A percentile compares a stretch with the other conserved stretches of the same genome.
Conservation (phyloP, 2,113 vertebrate genomes). For the Xenus cinereus region DNA sequence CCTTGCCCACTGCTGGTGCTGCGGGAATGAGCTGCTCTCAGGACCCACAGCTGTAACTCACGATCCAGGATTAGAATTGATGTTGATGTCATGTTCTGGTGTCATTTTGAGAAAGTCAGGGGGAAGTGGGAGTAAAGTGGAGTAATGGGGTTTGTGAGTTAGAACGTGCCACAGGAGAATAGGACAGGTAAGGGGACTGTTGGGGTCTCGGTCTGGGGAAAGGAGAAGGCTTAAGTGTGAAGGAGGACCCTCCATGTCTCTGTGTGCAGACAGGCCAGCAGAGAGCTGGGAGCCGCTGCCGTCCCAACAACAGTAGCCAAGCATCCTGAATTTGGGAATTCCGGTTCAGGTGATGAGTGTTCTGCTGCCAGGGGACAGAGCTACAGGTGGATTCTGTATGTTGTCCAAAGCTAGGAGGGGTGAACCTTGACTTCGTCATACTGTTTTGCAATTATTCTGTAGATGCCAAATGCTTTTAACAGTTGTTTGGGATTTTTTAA, state of each 20-base stretch:
- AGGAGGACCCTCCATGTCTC: not conserved
- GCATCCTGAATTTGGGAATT: not conserved
- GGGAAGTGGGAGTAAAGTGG: not conserved
- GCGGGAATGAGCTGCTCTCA: not conserved
- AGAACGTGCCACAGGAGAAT: not conserved
- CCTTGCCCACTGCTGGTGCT: not conserved
- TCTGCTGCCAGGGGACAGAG: not conserved
- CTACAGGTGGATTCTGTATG: rapidly evolving
- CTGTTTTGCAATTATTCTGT: not conserved
- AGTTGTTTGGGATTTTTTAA: not conserved
- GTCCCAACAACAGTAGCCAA: not conserved
- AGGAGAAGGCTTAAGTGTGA: not conserved
- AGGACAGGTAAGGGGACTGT: not conserved
- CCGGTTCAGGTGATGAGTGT: not conserved
- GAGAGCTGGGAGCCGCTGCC: not conserved
- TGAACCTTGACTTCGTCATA: not conserved
- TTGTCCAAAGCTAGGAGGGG: not conserved
- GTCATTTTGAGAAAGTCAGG: not conserved
- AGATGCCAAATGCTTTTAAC: not conserved
- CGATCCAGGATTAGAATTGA: not conserved
- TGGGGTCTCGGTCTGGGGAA: not conserved
- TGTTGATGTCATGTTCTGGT: not conserved
- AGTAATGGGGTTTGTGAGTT: not conserved
- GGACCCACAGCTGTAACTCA: not conserved
- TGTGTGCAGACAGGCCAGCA: not conserved